These are phyloP conservation scores for Troides aeacus DNA, from an alignment of 2,888 invertebrate genomes.

Conservation along the genomic window DNA sequence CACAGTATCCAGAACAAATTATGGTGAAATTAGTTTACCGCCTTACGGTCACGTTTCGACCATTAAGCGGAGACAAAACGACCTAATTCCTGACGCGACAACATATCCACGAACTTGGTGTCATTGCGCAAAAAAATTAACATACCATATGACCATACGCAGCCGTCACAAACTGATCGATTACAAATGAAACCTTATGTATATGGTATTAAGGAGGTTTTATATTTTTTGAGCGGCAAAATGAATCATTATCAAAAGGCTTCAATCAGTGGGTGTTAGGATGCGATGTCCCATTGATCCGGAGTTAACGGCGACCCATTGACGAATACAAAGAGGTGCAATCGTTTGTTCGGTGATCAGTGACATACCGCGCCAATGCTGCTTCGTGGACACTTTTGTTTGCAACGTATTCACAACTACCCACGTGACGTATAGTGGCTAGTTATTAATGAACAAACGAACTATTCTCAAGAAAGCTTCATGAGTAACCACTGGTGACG, in stretches of 20 bases:
- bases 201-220: not conserved
- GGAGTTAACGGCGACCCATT: slow-evolving; percentile 74
- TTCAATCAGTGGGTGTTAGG: slow-evolving; percentile 50
- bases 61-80: slow-evolving; percentile 78
- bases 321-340: slow-evolving; percentile 67
- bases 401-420: slow-evolving; percentile 36
- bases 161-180: slow-evolving; percentile 13
- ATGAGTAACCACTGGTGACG: not conserved
- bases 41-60: slow-evolving; percentile 73
- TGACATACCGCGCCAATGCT: slow-evolving; percentile 62
- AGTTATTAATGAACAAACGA: slow-evolving; percentile 13
- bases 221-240: slow-evolving; percentile 21
- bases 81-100: slow-evolving; percentile 72
- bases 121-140: slow-evolving; percentile 77
- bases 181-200: slow-evolving; percentile 31
- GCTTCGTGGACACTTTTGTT: slow-evolving; percentile 53
- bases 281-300: slow-evolving; percentile 66
- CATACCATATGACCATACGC: slow-evolving; percentile 38
- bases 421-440: slow-evolving; percentile 31
- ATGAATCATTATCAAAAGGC: slow-evolving; percentile 38
- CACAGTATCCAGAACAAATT: slow-evolving; percentile 67
- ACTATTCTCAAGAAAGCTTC: not conserved
- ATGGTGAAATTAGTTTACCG: slow-evolving; percentile 68
- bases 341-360: slow-evolving; percentile 70
- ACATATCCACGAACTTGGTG: slow-evolving; percentile 74